Evolutionary conservation across 2,113 vertebrate species (phyloP), one percentile per base, ranked within the genome.

Genomic region (Atherinomorus stipes): DNA sequence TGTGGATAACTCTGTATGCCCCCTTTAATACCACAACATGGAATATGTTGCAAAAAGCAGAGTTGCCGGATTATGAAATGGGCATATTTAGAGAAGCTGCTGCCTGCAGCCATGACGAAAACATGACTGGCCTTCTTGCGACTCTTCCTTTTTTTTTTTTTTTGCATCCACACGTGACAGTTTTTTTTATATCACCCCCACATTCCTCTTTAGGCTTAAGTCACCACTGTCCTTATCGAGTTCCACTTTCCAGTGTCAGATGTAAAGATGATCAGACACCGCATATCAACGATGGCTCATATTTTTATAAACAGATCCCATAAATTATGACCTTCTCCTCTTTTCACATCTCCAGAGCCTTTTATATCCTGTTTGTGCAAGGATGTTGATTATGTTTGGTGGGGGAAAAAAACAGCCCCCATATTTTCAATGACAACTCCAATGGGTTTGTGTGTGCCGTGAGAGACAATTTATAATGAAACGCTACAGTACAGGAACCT

Each of bases 211-310:
- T 1, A 38, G 66, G 61, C 61, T 83, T 69, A 58, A 62, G 51
- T 84, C 64, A 38, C 73, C 49, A 26, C 66, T 86, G 87, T 90
- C 89, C 88, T 88, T 84, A 90, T 93, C 90, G 19, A 28, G 76
- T 93, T 92, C 63, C 87, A 86, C 87, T 85, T 68, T 83, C 86
- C 74, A 40, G 45, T 69, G 72, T 85, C 70, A 71, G 26, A 58
- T 81, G 57, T 64, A 65, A 69, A 74, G 70, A 70, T 52, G 49
- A 77, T 56, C 42, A 22, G 13, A 47, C 70, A 50, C 66, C 38
- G 31, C 70, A 76, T 26, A 63, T 78, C n/a, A 76, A 57, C 81
- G 37, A 63, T 40, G 44, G 44, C 28, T 71, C 42, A 37, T 42
- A 53, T 70, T 65, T 34, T 81, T 79, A 89, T 71, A 84, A 58